phyloP scores from a whole-genome alignment of 2,888 invertebrate genomes.

The Dynastes hyllus region DNA sequence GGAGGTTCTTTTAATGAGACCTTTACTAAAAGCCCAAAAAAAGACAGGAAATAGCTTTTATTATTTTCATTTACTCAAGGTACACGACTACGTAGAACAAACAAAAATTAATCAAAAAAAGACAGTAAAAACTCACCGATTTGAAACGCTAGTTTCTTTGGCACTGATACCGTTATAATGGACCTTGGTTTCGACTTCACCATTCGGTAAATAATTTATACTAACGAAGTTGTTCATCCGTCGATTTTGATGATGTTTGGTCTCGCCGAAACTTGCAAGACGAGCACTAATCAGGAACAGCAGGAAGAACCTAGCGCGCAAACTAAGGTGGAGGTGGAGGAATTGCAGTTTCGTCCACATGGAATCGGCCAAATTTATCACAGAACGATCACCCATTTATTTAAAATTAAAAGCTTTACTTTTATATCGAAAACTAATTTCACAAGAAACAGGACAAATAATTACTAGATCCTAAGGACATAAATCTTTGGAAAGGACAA shows the following conservation, averaged over 20 bases:
- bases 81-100: too few relatives aligned
- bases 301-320: background rate
- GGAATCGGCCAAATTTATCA: background rate
- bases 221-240: conserved; percentile 77
- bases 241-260: conserved; percentile 16
- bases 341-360: conserved; percentile 32
- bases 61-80: too few relatives aligned
- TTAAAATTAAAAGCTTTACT: background rate
- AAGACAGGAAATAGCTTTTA: too few relatives aligned
- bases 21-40: too few relatives aligned
- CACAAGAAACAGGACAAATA: background rate
- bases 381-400: conserved; percentile 38
- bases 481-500: background rate
- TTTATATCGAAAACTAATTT: background rate
- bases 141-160: conserved; percentile 75
- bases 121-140: conserved; percentile 28
- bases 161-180: conserved; percentile 78
- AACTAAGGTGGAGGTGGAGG: conserved; percentile 5
- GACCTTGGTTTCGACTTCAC: conserved; percentile 80
- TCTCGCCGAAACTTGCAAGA: conserved; percentile 16
- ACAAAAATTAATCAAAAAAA: background rate
- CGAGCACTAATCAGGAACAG: conserved; percentile 11
- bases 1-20: too few relatives aligned
- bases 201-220: conserved; percentile 79
- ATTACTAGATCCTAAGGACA: background rate